phyloP scores from a whole-genome alignment of 2,888 invertebrate species.

The Doris montereyensis region DNA sequence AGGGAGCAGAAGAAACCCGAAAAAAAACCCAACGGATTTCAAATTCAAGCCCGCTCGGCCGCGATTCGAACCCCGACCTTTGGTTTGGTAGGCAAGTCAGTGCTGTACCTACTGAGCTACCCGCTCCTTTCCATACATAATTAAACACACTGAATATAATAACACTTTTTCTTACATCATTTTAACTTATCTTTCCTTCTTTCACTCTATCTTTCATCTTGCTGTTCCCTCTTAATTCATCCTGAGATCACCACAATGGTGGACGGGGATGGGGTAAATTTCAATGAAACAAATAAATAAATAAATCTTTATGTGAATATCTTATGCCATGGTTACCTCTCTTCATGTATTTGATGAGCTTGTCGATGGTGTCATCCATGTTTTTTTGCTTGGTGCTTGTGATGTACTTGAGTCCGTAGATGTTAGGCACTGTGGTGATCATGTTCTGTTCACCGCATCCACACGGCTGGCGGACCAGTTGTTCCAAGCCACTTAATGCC shows the following conservation, averaged over 20 bases:
- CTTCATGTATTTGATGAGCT: slow-evolving; percentile 69
- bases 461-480: slow-evolving; percentile 83
- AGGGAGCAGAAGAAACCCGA: no score
- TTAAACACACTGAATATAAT: background rate
- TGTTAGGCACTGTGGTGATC: slow-evolving; percentile 89
- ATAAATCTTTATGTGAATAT: background rate
- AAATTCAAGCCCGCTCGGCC: no score
- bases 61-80: no score
- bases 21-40: no score
- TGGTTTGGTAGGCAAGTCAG: no score
- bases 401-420: slow-evolving; percentile 88
- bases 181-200: background rate
- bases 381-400: slow-evolving; percentile 79
- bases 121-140: no score
- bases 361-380: slow-evolving; percentile 78
- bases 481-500: slow-evolving; percentile 82
- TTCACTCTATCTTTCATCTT: no score
- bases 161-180: background rate
- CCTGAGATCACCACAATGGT: no score
- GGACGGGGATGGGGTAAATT: no score
- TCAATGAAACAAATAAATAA: no score
- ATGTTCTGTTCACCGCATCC: slow-evolving; percentile 95
- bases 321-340: slow-evolving; percentile 45
- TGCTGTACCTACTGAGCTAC: no score
- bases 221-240: no score